Evolutionary conservation across 2,888 invertebrate species (phyloP).

Genomic region (Yponomeuta sedellus): DNA sequence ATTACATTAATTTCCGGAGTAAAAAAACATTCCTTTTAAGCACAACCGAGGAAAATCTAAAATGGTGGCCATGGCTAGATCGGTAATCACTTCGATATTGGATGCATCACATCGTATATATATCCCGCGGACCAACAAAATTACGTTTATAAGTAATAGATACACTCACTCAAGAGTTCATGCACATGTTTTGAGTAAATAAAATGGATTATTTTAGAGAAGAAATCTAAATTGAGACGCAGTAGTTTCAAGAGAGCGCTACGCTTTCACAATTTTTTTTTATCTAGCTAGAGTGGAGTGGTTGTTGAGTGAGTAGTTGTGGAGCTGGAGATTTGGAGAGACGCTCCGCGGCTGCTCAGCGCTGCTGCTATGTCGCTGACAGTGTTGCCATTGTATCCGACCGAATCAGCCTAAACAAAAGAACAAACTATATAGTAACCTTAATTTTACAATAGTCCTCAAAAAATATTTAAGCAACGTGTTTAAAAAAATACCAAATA

Average conservation of each 20-base stretch:
- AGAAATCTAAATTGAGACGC: constrained; percentile 53
- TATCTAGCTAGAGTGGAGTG: background rate
- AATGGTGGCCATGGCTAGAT: constrained; percentile 74
- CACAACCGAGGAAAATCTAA: constrained; percentile 52
- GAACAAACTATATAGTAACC: too few species aligned
- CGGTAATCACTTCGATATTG: constrained; percentile 50
- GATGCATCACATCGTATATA: constrained; percentile 36
- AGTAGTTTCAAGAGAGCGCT: constrained; percentile 52
- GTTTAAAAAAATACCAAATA: too few species aligned
- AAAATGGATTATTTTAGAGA: constrained; percentile 34
- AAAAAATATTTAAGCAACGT: too few species aligned
- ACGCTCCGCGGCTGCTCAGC: too few species aligned
- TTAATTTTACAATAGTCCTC: too few species aligned
- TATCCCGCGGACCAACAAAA: constrained; percentile 26
- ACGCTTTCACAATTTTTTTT: constrained; percentile 65
- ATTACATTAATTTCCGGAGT: constrained; percentile 18
- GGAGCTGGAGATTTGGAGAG: too few species aligned
- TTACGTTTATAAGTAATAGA: constrained; percentile 34
- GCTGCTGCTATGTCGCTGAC: too few species aligned
- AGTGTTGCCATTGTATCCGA: too few species aligned
- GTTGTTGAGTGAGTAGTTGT: too few species aligned
- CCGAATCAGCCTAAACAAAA: too few species aligned
- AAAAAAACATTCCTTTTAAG: constrained; percentile 49
- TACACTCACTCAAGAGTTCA: constrained; percentile 70
- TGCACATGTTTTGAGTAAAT: constrained; percentile 65